Evolutionary conservation across 1,140 invertebrate genomes (phyloP), one percentile per base, ranked within the genome.

Genomic region (Cotesia chilonis): DNA sequence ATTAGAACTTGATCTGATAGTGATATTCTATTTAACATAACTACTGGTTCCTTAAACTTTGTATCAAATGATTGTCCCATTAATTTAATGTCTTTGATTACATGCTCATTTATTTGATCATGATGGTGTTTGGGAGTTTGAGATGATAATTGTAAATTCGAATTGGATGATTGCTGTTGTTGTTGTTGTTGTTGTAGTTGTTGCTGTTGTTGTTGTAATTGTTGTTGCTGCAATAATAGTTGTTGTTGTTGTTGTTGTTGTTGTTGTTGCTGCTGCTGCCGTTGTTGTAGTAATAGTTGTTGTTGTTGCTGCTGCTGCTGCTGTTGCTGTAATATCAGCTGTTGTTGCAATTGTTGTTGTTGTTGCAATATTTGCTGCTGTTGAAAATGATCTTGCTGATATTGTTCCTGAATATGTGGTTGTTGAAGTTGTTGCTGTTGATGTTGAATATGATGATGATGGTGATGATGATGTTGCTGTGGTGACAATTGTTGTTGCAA

Each of bases 11-110:
- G 89, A 80, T 92, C 91, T 65, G 90, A 88, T 37, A 87, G 77
- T 17, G 89, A 89, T 79, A 91, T 82, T 79, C 90, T 90, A 76
- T 89, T 90, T 68, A 92, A 81, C 87, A 89, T 89, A 63, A 91
- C 89, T 7, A 88, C 79, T 4, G 87, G 87, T 68, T 87, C 83
- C 61, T 87, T 88, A 37, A 87, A 68, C 69, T 83, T 83, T 14
- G 80, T 72, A n/a, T 76, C 68, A 10, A 74, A 12, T 1, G 59
- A 12, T 20, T 47, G 41, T 51, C 41, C 68, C 2, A 81, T 60
- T 9, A 82, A 47, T 69, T 81, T 83, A 4, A 77, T 36, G 20
- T 72, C 79, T 17, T 80, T 83, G 0, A 83, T 80, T 1, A 79
- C 73, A 67, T 80, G 80, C 4, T 83, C 83, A 51, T 84, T 81